Conservation (phyloP, 2,797 vertebrate species). For the Rhabdophis nuchalis region DNA sequence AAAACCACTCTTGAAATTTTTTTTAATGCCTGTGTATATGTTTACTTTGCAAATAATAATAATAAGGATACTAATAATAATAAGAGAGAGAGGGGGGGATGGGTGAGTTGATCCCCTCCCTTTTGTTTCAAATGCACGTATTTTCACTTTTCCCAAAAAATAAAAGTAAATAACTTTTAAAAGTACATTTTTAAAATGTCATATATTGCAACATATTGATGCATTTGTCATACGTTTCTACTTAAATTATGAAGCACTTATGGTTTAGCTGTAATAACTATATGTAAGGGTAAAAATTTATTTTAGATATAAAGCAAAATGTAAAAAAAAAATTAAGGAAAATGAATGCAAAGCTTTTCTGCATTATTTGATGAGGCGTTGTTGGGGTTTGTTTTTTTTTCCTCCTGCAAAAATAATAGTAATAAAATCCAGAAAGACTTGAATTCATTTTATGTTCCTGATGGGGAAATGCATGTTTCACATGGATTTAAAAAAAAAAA, state of each 20-base stretch:
- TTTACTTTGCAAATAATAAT: constrained; percentile 15
- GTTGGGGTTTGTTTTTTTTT: background rate
- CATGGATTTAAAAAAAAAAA: constrained; percentile 56
- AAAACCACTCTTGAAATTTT: background rate
- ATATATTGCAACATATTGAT: constrained; percentile 91
- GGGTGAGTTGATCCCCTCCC: background rate
- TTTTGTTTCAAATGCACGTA: constrained; percentile 77
- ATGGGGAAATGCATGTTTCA: constrained; percentile 87
- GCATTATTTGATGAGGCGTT: constrained; percentile 65
- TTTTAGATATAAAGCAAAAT: constrained; percentile 88
- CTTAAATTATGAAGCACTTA: constrained; percentile 94
- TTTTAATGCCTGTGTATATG: constrained; percentile 6
- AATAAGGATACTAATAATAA: background rate
- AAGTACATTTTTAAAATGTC: constrained; percentile 82
- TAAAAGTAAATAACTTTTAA: constrained; percentile 53
- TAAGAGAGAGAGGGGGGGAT: background rate
- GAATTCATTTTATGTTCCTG: constrained; percentile 61
- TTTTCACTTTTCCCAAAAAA: constrained; percentile 73
- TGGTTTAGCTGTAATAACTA: constrained; percentile 83
- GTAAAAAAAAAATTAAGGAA: constrained; percentile 55
- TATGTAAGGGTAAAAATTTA: constrained; percentile 93
- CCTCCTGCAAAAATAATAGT: constrained; percentile 54
- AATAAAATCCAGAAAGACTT: constrained; percentile 47
- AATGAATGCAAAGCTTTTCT: constrained; percentile 69
- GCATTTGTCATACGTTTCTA: constrained; percentile 90